phyloP scores from a whole-genome alignment of 2,113 vertebrate genomes.

The Camelus dromedarius region DNA sequence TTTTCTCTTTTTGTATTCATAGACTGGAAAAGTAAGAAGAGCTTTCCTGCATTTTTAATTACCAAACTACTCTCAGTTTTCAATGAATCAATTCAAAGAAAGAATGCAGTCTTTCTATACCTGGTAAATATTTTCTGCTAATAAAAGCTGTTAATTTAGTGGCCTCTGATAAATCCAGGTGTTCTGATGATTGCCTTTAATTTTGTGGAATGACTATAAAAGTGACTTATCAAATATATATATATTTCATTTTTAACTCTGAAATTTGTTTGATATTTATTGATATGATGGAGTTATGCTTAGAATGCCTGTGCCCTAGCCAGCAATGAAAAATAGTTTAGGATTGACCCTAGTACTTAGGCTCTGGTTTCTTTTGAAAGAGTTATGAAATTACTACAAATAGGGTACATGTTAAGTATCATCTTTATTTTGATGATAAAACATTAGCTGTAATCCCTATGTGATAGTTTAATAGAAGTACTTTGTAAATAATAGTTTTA shows the following conservation, averaged over 20 bases:
- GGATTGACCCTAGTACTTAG: neutral
- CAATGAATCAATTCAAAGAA: constrained; percentile 73
- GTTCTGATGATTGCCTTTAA: constrained; percentile 61
- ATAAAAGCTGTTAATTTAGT: constrained; percentile 65
- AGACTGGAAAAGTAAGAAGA: constrained; percentile 78
- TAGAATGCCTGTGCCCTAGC: neutral
- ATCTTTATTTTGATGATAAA: constrained; percentile 1
- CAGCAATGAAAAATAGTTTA: neutral
- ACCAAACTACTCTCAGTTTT: constrained; percentile 77
- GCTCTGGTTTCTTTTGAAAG: neutral
- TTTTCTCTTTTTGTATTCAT: constrained; percentile 76
- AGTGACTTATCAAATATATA: constrained; percentile 33
- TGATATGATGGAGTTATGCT: neutral
- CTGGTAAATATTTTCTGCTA: constrained; percentile 77
- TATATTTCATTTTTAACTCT: constrained; percentile 41
- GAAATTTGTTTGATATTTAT: constrained; percentile 49
- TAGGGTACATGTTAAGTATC: neutral
- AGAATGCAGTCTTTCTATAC: constrained; percentile 78
- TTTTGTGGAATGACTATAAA: constrained; percentile 56
- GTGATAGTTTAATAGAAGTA: neutral
- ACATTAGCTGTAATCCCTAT: neutral
- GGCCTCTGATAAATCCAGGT: constrained; percentile 71
- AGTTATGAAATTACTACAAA: neutral
- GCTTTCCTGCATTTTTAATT: constrained; percentile 74
- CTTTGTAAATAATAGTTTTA: constrained; percentile 44